phyloP scores from a whole-genome alignment of 2,888 invertebrate species.

The Drosophila peninsularis region DNA sequence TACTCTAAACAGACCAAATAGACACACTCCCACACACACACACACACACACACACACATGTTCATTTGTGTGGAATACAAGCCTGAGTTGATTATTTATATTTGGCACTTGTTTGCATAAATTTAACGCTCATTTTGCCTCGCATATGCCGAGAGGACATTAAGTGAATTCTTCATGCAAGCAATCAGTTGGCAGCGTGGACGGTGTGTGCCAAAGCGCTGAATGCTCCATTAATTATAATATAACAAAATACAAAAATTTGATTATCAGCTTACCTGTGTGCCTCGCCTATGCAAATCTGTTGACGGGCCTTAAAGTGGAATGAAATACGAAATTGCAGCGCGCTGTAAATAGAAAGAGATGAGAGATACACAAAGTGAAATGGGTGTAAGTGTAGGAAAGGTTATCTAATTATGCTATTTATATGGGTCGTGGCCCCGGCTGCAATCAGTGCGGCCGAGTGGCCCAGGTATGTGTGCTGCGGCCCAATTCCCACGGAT shows the following conservation, averaged over 20 bases:
- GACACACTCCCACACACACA: background rate
- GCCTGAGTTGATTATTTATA: constrained; percentile 47
- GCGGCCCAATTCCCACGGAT: constrained; percentile 27
- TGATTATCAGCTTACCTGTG: constrained; percentile 22
- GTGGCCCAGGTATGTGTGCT: constrained; percentile 21
- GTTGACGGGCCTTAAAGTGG: constrained; percentile 20
- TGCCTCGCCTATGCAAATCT: background rate
- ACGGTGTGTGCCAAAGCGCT: constrained; percentile 22
- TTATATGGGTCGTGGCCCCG: background rate
- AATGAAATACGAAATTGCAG: constrained; percentile 38
- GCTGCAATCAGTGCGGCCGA: constrained; percentile 45
- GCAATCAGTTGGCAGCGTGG: constrained; percentile 19
- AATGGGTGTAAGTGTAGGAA: constrained; percentile 3
- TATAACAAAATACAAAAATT: constrained; percentile 13
- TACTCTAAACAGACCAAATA: background rate
- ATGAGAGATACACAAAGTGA: background rate
- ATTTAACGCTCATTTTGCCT: constrained; percentile 58
- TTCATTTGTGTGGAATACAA: constrained; percentile 3
- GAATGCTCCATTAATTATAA: constrained; percentile 24
- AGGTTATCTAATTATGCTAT: constrained; percentile 30
- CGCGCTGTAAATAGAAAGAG: constrained; percentile 33
- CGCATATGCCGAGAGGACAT: constrained; percentile 32
- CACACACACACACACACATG: constrained; percentile 1
- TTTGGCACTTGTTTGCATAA: constrained; percentile 60
- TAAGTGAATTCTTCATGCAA: constrained; percentile 28